Evolutionary conservation across 2,888 invertebrate genomes (phyloP).

Genomic region (Sturmia bella): DNA sequence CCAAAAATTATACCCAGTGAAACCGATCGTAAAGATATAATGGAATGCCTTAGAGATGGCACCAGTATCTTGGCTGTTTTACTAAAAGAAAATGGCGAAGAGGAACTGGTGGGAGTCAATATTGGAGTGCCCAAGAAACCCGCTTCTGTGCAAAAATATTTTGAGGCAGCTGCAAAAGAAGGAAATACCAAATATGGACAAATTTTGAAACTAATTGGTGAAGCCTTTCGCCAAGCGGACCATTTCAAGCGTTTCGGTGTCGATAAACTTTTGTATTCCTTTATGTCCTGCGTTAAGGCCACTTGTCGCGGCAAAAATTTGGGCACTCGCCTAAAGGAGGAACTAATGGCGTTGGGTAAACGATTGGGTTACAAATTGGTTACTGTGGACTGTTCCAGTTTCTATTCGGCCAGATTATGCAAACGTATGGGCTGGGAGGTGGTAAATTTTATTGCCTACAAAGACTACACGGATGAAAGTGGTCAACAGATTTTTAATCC

Average conservation of each 20-base stretch:
- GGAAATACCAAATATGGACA: conserved; percentile 54
- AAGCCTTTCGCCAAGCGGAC: conserved; percentile 40
- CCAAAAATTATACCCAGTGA: conserved; percentile 44
- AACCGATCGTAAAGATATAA: conserved; percentile 25
- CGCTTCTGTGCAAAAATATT: conserved; percentile 41
- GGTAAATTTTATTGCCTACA: conserved; percentile 43
- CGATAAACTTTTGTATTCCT: conserved; percentile 52
- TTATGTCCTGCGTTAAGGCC: conserved; percentile 43
- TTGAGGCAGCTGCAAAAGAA: conserved; percentile 12
- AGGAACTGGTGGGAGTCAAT: conserved; percentile 51
- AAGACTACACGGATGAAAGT: conserved; percentile 48
- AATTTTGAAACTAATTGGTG: conserved; percentile 49
- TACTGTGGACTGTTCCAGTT: conserved; percentile 51
- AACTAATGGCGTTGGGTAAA: conserved; percentile 53
- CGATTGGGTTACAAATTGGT: conserved; percentile 51
- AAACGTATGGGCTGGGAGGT: conserved; percentile 51
- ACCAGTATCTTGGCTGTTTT: conserved; percentile 47
- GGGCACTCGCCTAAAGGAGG: conserved; percentile 46
- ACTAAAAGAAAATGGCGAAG: conserved; percentile 33
- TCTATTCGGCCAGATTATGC: conserved; percentile 51
- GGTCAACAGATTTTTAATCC: conserved; percentile 43
- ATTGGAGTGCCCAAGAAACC: conserved; percentile 44
- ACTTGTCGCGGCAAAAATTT: conserved; percentile 41
- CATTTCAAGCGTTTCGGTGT: conserved; percentile 59
- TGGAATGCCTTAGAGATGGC: conserved; percentile 45